Conservation (phyloP, 2,888 invertebrate genomes). For the Congeria kusceri region DNA sequence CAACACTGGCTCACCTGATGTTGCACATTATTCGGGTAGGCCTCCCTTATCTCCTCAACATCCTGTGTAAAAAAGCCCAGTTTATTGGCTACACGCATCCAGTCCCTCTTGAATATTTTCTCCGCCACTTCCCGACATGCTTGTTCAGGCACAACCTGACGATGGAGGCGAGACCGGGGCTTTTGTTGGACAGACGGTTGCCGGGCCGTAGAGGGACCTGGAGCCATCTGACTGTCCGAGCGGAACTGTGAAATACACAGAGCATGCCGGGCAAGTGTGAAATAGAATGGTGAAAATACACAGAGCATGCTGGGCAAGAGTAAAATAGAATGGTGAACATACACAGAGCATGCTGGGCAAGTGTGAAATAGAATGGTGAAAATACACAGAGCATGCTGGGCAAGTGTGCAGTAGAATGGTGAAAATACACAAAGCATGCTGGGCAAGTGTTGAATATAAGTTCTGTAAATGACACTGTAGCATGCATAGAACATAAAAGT, state of each 20-base stretch:
- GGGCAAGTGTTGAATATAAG: too few relatives aligned
- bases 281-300: neutral
- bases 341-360: too few relatives aligned
- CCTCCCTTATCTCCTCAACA: slow-evolving; percentile 69
- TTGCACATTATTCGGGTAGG: slow-evolving; percentile 65
- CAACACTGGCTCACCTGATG: slow-evolving; percentile 67
- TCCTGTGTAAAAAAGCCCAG: slow-evolving; percentile 77
- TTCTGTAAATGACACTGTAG: too few relatives aligned
- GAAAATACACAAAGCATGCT: too few relatives aligned
- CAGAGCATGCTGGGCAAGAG: neutral
- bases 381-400: neutral
- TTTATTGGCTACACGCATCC: slow-evolving; percentile 77
- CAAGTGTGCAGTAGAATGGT: too few relatives aligned
- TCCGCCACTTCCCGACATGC: slow-evolving; percentile 76
- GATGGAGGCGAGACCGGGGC: slow-evolving; percentile 22
- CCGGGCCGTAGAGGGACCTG: slow-evolving; percentile 26
- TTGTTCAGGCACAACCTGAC: slow-evolving; percentile 71
- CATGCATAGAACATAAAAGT: too few relatives aligned
- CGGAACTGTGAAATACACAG: slow-evolving; percentile 46
- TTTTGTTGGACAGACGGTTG: slow-evolving; percentile 1
- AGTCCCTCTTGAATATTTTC: slow-evolving; percentile 76
- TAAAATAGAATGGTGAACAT: too few relatives aligned
- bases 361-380: neutral
- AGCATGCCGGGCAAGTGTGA: neutral
- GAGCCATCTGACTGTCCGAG: slow-evolving; percentile 49